Base-by-base conservation (phyloP, 1,140 invertebrate genomes). In the Drosophila sucinea region DNA sequence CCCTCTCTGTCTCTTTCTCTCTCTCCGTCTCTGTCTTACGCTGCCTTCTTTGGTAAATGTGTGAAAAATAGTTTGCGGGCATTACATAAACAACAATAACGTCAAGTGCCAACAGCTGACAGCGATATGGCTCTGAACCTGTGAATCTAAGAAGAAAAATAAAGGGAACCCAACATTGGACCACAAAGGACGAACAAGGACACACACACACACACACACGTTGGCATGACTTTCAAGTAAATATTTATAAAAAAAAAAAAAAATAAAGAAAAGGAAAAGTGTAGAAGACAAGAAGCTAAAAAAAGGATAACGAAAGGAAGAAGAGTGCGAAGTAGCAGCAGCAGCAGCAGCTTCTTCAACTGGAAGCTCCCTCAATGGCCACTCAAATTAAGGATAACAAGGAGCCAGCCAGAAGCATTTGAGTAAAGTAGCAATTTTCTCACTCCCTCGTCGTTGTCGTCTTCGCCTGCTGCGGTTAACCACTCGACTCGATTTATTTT, bases 361-460 rank as follows among this genome's bases (percentile, higher is more conserved):
- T 57, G 69, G 67, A 62, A 57, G 67, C 72, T 70, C 44, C 44
- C 76, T 87, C 83, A 83, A 86, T 87, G 80, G 84, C 83, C 83
- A 89, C 83, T 87, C 83, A 89, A 87, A 89, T 86, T 86, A 86
- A 79, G 82, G 79, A 85, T 86, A 86, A 86, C 82, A 87, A 86
- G 79, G 76, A 32, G 58, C 76, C 76, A 65, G 23, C 25, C 61
- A 74, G 57, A 47, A 75, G 35, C 60, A 57, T 17, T 62, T 38
- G 33, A 60, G 38, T 56, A 83, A 87, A 87, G 83, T 86, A 87
- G 83, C 82, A 86, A 79, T 86, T 82, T 79, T 70, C 55, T 51
- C 54, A 4, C 44, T 25, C 6, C 1, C 44, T 17, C 23, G 17
- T 47, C 23, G 44, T 8, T 1, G 8, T 25, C 44, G 44, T 23